A percentile compares a stretch with the other conserved stretches of the same genome.
Conservation (phyloP, 2,113 vertebrate species). For the Cettia cetti region DNA sequence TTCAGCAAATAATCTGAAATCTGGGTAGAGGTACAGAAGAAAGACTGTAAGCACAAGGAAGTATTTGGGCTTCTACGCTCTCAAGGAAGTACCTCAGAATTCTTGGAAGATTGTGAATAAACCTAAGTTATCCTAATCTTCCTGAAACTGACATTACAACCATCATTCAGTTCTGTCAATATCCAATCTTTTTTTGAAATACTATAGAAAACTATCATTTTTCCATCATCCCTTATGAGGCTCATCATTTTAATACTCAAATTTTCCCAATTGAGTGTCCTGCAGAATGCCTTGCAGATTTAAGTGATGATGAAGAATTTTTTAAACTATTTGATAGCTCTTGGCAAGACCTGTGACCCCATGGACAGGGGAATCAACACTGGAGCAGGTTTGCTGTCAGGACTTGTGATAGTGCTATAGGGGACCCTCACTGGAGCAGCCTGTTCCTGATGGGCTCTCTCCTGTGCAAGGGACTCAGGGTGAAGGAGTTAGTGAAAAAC, state of each 20-base stretch:
- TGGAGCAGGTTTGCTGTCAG: not conserved
- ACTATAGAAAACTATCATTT: not conserved
- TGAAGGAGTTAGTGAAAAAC: not conserved
- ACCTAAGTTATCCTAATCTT: not conserved
- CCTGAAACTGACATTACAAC: not conserved
- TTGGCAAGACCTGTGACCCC: not conserved
- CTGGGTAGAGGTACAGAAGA: accelerated
- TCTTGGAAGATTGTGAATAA: not conserved
- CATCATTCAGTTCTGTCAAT: not conserved
- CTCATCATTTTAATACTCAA: not conserved
- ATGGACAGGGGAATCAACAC: accelerated
- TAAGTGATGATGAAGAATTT: not conserved
- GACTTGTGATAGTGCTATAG: not conserved
- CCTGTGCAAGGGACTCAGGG: accelerated
- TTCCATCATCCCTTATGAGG: not conserved
- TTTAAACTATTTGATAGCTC: not conserved
- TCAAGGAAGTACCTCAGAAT: not conserved
- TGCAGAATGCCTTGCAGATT: not conserved
- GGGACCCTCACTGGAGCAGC: accelerated
- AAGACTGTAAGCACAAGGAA: not conserved
- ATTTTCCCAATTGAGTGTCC: not conserved
- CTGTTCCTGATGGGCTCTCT: not conserved
- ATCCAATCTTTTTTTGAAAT: not conserved
- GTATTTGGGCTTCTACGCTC: not conserved
- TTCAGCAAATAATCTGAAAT: not conserved